phyloP scores from a whole-genome alignment of 64 coral and sea anemone species.

The Orbicella faveolata region DNA sequence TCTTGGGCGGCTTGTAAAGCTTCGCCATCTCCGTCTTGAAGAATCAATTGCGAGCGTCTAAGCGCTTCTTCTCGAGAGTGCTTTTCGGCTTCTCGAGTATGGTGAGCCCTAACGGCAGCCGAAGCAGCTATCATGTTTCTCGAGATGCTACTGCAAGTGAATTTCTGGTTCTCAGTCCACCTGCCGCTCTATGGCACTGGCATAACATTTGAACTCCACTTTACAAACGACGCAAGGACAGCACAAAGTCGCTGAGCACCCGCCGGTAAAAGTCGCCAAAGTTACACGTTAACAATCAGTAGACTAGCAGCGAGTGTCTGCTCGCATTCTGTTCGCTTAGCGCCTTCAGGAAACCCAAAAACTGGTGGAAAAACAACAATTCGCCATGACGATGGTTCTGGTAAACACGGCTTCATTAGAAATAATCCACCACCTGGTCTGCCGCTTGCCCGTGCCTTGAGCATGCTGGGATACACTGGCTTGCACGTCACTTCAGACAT shows the following conservation, averaged over 20 bases:
- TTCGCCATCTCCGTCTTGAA: conserved; percentile 40
- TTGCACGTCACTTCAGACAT: conserved; percentile 48
- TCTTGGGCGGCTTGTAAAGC: conserved; percentile 37
- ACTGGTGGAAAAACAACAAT: conserved; percentile 96
- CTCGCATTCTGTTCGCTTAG: conserved; percentile 18
- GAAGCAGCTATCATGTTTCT: conserved; percentile 91
- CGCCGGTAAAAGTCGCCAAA: conserved; percentile 51
- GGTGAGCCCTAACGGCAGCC: conserved; percentile 83
- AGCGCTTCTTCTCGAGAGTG: conserved; percentile 67
- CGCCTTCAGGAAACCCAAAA: conserved; percentile 85
- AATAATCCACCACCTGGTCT: conserved; percentile 94
- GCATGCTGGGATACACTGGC: conserved; percentile 51
- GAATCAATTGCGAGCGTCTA: conserved; percentile 67
- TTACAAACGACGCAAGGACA: conserved; percentile 36
- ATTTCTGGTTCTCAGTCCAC: conserved; percentile 81
- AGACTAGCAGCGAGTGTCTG: conserved; percentile 35
- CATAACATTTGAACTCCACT: conserved; percentile 99
- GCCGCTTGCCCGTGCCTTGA: conserved; percentile 11
- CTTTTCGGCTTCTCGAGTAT: conserved; percentile 63
- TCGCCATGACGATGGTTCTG: conserved; percentile 98
- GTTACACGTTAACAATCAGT: conserved; percentile 40
- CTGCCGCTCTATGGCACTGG: conserved; percentile 83
- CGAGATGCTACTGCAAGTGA: conserved; percentile 78
- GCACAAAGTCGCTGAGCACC: conserved; percentile 24
- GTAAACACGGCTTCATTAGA: conserved; percentile 98